These are phyloP conservation scores for Canis aureus DNA, from an alignment of 2,113 vertebrate genomes.

Conservation along the genomic window DNA sequence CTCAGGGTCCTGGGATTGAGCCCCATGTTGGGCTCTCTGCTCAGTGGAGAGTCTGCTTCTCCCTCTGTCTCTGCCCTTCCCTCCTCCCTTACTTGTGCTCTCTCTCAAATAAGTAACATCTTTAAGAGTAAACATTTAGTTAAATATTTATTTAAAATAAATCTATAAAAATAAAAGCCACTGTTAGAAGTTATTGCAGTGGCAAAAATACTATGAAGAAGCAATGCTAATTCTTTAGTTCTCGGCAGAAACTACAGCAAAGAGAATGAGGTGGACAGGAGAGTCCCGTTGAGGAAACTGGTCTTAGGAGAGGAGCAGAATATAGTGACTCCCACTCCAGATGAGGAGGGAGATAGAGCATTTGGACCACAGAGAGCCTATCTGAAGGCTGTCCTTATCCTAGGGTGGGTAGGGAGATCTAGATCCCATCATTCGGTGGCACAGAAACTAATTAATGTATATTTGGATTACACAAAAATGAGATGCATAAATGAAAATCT, in stretches of 20 bases:
- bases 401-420: not conserved
- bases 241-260: not conserved
- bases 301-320: not conserved
- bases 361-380: no score
- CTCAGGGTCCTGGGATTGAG: not conserved
- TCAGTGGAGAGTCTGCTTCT: not conserved
- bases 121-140: no score
- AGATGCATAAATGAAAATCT: not conserved
- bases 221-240: not conserved
- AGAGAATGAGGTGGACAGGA: not conserved
- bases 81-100: no score
- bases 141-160: not conserved
- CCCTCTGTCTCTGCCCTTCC: no score
- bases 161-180: not conserved
- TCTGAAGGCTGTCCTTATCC: not conserved
- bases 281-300: not conserved
- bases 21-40: not conserved
- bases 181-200: not conserved
- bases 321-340: no score
- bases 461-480: not conserved
- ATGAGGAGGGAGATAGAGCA: not conserved
- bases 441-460: not conserved
- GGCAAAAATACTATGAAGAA: not conserved
- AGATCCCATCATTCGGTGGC: not conserved
- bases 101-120: not conserved